Conservation (phyloP, 2,113 vertebrate species). For the Ciconia stormi region DNA sequence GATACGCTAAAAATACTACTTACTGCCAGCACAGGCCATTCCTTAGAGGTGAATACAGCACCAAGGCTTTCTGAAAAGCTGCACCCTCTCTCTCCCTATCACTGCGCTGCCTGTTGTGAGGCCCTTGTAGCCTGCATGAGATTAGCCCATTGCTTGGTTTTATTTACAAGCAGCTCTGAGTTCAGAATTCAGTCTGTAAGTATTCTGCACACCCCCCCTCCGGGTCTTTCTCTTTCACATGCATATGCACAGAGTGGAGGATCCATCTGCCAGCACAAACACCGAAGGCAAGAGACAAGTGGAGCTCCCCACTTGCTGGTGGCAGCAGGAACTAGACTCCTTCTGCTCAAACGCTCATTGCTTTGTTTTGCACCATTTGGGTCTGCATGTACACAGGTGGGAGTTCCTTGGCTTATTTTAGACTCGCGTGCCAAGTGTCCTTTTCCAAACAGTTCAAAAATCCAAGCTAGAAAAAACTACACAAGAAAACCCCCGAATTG, state of each 20-base stretch:
- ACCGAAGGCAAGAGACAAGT: not conserved
- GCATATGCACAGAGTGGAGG: not conserved
- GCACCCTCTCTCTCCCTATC: not conserved
- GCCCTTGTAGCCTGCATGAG: not conserved
- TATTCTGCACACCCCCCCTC: not conserved
- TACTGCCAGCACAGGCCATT: not conserved
- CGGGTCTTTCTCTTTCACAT: not conserved
- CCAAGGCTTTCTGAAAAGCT: not conserved
- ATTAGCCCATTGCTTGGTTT: not conserved
- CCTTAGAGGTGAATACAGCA: not conserved
- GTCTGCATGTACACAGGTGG: not conserved
- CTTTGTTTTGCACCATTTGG: not conserved
- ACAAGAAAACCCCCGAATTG: not conserved
- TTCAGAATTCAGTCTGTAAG: not conserved
- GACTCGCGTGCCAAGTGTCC: not conserved
- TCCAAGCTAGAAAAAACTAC: not conserved
- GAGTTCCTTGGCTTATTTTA: not conserved
- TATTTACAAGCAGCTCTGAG: not conserved
- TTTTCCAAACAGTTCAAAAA: not conserved
- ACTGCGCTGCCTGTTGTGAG: not conserved
- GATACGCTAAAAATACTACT: not conserved
- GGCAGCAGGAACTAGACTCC: not conserved
- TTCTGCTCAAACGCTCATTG: not conserved
- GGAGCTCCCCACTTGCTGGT: fast-evolving
- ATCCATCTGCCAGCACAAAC: not conserved